phyloP scores from a whole-genome alignment of 2,797 vertebrate species.

The Sorex maritimensis region DNA sequence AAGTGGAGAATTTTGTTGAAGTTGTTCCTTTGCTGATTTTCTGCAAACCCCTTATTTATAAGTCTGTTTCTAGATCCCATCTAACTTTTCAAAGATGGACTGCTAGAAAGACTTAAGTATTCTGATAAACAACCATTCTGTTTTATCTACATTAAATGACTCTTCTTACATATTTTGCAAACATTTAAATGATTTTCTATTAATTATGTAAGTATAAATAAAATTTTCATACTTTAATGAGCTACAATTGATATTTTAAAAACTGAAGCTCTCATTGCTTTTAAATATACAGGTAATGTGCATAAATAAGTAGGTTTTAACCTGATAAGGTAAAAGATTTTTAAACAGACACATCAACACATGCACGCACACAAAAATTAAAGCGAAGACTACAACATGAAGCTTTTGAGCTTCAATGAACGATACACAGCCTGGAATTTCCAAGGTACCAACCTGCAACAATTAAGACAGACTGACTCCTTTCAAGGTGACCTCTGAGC shows the following conservation, averaged over 20 bases:
- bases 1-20: neutral
- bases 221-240: slow-evolving; percentile 26
- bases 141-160: neutral
- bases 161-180: slow-evolving; percentile 42
- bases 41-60: slow-evolving; percentile 50
- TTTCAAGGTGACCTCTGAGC: slow-evolving; percentile 67
- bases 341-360: slow-evolving; percentile 63
- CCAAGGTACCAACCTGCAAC: slow-evolving; percentile 58
- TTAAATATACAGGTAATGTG: slow-evolving; percentile 63
- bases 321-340: slow-evolving; percentile 75
- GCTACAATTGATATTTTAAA: slow-evolving; percentile 64
- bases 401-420: slow-evolving; percentile 64
- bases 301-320: slow-evolving; percentile 68
- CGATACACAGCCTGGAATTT: slow-evolving; percentile 62
- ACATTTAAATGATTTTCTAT: neutral
- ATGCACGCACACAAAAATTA: slow-evolving; percentile 39
- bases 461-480: slow-evolving; percentile 59
- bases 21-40: slow-evolving; percentile 65
- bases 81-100: slow-evolving; percentile 30
- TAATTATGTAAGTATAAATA: slow-evolving; percentile 35
- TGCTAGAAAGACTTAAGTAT: slow-evolving; percentile 66
- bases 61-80: slow-evolving; percentile 19
- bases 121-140: slow-evolving; percentile 62
- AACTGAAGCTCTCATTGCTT: slow-evolving; percentile 70
- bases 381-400: slow-evolving; percentile 50